Evolutionary conservation across 2,888 invertebrate species (phyloP).

Genomic region (Agrochola macilenta): DNA sequence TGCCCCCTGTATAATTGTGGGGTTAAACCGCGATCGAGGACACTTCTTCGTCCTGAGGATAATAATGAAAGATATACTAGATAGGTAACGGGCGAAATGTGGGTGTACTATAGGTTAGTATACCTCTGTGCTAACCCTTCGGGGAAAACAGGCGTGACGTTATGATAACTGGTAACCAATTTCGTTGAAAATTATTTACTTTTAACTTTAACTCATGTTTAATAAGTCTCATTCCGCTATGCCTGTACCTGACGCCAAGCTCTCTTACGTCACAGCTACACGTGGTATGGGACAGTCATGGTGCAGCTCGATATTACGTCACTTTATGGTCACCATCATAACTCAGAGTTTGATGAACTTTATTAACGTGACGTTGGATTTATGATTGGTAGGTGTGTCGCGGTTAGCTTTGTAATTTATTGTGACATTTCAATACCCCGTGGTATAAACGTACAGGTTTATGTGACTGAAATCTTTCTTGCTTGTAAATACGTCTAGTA

Average conservation of each 20-base stretch:
- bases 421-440: background rate
- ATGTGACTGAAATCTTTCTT: background rate
- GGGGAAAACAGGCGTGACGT: too few relatives aligned
- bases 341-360: constrained; percentile 46
- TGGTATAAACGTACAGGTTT: background rate
- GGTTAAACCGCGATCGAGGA: too few relatives aligned
- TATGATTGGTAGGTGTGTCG: background rate
- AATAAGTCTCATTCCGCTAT: too few relatives aligned
- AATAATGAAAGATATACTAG: too few relatives aligned
- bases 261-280: constrained; percentile 38
- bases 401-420: background rate
- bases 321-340: constrained; percentile 31
- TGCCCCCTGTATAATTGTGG: too few relatives aligned
- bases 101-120: too few relatives aligned
- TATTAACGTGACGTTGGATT: background rate
- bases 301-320: constrained; percentile 42
- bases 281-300: constrained; percentile 47
- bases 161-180: too few relatives aligned
- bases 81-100: too few relatives aligned
- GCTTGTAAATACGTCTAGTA: background rate
- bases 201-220: too few relatives aligned
- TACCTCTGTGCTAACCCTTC: too few relatives aligned
- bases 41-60: too few relatives aligned
- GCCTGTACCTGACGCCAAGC: background rate
- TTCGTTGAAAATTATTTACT: too few relatives aligned